Evolutionary conservation across 2,888 invertebrate genomes (phyloP).

Genomic region (Tholera decimalis): DNA sequence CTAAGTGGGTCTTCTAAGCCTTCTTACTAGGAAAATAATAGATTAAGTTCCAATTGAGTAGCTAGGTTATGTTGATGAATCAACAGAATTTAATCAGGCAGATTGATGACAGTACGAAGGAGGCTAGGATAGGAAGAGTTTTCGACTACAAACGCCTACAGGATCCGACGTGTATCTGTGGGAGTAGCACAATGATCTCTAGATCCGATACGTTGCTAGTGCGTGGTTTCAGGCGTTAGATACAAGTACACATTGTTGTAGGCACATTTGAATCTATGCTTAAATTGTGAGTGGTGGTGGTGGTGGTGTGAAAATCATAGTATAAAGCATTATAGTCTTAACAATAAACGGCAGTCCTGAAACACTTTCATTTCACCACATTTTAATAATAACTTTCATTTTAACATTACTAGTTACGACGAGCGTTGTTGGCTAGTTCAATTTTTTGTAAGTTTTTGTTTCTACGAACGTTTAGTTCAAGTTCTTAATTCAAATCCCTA

Average conservation of each 20-base stretch:
- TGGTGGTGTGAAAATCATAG: too few relatives aligned
- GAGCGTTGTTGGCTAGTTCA: too few relatives aligned
- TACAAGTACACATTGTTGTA: slow-evolving; percentile 7
- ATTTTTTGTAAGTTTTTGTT: too few relatives aligned
- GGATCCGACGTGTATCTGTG: neutral
- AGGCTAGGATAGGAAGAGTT: neutral
- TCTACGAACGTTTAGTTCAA: too few relatives aligned
- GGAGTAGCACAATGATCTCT: slow-evolving; percentile 15
- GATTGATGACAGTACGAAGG: neutral
- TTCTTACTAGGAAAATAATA: neutral
- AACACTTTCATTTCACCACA: too few relatives aligned
- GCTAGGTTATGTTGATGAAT: neutral
- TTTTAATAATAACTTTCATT: too few relatives aligned
- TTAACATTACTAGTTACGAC: too few relatives aligned
- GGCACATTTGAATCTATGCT: slow-evolving; percentile 17
- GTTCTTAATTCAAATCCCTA: too few relatives aligned
- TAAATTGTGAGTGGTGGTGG: slow-evolving; percentile 18
- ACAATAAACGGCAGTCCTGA: too few relatives aligned
- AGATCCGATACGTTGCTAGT: slow-evolving; percentile 11
- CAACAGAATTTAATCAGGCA: neutral
- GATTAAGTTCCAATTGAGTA: neutral
- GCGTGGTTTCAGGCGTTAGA: slow-evolving; percentile 26
- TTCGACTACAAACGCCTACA: slow-evolving; percentile 5
- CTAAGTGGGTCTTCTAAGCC: neutral
- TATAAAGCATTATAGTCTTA: too few relatives aligned